Base-by-base conservation (phyloP, 2,113 vertebrate genomes). In the Cichladusa arquata region DNA sequence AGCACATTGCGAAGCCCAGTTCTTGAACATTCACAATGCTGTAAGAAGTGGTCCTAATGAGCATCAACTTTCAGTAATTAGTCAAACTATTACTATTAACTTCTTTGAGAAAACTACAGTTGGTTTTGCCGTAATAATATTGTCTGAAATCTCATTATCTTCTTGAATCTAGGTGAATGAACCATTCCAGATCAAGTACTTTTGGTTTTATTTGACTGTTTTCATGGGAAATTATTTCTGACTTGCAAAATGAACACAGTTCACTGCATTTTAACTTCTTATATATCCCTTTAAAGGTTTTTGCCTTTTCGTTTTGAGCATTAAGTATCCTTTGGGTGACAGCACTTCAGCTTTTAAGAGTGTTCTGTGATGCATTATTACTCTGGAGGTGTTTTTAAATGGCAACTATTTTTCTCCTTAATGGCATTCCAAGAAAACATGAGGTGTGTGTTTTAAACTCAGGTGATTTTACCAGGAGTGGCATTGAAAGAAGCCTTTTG, bases 401-500 rank as follows among this genome's bases (percentile, higher is more conserved):
- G 1, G 14, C 6, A 22, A 13, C 1, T 12, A 26, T 54, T 91
- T 89, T 91, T 38, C 45, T 83, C 15, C 42, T 53, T 66, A 61
- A 42, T 58, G 18, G 9, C 29, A 74, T 78, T 89, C 81, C 60
- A 86, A 62, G 47, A 57, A 69, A 73, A 73, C 9, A 2, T 29
- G n/a, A 86, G 8, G 28, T 7, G 9, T 19, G 5, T 34, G 6
- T 34, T 86, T 89, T 66, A 77, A 89, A 77, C 19, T 47, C 28
- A 58, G 45, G 33, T 33, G 15, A 38, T 84, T 88, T 78, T 74
- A 77, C n/a, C 50, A 66, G 42, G 77, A 73, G 17, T 4, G 3
- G 77, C 92, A 93, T n/a, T 81, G 42, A 89, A 81, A 92, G 56
- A 53, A 84, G n/a, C 45, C 62, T 73, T 91, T 88, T 45, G 38